These are phyloP conservation scores for Ictalurus furcatus DNA, from an alignment of 2,113 vertebrate species.

Conservation along the genomic window DNA sequence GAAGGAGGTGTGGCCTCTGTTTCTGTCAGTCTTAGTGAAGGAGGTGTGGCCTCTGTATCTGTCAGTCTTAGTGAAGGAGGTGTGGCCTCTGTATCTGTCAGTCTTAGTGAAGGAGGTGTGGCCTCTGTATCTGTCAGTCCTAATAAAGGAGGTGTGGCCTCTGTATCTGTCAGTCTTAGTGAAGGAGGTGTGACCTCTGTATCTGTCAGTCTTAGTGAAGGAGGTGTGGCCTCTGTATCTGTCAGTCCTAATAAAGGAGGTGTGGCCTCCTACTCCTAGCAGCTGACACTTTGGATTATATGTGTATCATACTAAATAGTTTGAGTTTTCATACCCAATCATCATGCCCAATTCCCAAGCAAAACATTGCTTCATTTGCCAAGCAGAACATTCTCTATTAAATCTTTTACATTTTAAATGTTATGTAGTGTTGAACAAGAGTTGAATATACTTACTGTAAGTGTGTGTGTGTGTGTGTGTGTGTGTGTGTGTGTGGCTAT, in stretches of 20 bases:
- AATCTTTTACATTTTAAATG: no score
- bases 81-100: neutral
- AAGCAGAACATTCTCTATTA: no score
- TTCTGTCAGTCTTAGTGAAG: no score
- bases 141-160: neutral
- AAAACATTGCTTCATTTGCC: no score
- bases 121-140: neutral
- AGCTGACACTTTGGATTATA: neutral
- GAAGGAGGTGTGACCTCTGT: neutral
- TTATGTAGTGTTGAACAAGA: no score
- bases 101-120: neutral
- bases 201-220: neutral
- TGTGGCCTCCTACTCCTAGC: neutral
- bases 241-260: neutral
- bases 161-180: neutral
- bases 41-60: no score
- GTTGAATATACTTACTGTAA: no score
- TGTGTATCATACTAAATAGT: neutral
- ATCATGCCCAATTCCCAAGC: no score
- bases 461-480: neutral
- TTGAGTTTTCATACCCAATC: no score
- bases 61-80: no score
- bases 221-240: neutral
- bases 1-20: no score
- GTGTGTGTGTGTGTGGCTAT: slow-evolving; percentile 16